Conservation (phyloP, 2,797 vertebrate species). For the Sus cebifrons region DNA sequence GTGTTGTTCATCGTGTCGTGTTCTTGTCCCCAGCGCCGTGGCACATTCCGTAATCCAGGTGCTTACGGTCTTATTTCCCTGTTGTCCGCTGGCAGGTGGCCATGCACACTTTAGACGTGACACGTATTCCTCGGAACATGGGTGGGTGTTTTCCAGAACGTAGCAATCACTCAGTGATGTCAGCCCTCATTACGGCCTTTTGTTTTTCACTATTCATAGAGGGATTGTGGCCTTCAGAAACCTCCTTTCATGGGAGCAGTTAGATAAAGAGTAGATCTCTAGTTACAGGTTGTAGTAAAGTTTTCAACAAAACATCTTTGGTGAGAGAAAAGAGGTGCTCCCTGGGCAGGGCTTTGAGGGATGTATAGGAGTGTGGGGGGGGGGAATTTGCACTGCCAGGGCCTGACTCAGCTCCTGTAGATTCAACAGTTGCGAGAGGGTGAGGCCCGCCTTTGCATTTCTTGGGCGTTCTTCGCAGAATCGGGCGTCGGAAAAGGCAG, state of each 20-base stretch:
- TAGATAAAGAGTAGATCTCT: not conserved
- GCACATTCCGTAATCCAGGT: not conserved
- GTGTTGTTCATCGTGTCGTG: not conserved
- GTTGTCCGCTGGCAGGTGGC: not conserved
- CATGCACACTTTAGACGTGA: not conserved
- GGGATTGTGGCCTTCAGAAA: not conserved
- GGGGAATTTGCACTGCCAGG: not conserved
- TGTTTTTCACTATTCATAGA: slow-evolving; percentile 43
- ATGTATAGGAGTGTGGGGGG: not conserved
- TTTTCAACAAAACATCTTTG: slow-evolving; percentile 7
- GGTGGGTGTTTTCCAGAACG: not conserved
- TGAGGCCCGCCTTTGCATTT: not conserved
- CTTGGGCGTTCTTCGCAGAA: not conserved
- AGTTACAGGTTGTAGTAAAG: not conserved
- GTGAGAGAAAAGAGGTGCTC: not conserved
- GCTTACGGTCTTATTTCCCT: not conserved
- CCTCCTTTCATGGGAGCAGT: not conserved
- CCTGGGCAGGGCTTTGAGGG: slow-evolving; percentile 29
- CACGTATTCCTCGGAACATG: not conserved
- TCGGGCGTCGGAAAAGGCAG: not conserved
- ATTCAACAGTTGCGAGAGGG: not conserved
- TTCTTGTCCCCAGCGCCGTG: not conserved
- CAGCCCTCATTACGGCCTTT: not conserved
- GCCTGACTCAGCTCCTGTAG: not conserved
- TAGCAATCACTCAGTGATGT: not conserved